Evolutionary conservation across 2,888 invertebrate genomes (phyloP).

Genomic region (Apodemia duryi): DNA sequence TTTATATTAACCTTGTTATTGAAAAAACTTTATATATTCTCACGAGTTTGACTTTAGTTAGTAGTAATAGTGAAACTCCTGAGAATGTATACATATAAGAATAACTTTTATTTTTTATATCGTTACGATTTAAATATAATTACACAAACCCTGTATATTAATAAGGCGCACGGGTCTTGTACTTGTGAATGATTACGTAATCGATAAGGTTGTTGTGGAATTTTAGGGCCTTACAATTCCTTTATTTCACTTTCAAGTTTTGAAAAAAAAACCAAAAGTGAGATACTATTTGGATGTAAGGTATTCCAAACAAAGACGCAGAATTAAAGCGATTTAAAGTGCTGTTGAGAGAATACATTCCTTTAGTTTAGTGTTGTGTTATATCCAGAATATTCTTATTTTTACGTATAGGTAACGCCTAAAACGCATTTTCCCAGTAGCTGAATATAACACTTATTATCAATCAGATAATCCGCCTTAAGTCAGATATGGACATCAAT

Average conservation of each 20-base stretch:
- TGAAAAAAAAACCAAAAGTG: conserved; percentile 57
- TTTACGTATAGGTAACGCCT: neutral
- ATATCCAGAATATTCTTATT: neutral
- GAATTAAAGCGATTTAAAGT: neutral
- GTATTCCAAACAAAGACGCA: neutral
- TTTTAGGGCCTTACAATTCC: conserved; percentile 15
- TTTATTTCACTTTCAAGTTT: conserved; percentile 63
- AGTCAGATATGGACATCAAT: neutral
- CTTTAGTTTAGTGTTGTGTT: too few relatives aligned
- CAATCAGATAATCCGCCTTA: neutral
- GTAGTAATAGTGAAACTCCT: too few relatives aligned
- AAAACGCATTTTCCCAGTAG: neutral
- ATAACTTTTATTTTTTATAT: too few relatives aligned
- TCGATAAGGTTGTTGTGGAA: neutral
- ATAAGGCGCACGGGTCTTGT: too few relatives aligned
- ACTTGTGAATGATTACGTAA: neutral
- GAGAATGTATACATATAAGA: too few relatives aligned
- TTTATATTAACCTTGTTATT: too few relatives aligned
- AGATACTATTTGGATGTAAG: conserved; percentile 38
- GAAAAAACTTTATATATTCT: too few relatives aligned
- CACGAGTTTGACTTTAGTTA: too few relatives aligned
- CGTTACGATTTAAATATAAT: too few relatives aligned
- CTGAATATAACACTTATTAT: neutral
- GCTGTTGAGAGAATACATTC: neutral
- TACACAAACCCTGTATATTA: too few relatives aligned